Conservation (phyloP, 2,797 vertebrate genomes). For the Agapornis canus region DNA sequence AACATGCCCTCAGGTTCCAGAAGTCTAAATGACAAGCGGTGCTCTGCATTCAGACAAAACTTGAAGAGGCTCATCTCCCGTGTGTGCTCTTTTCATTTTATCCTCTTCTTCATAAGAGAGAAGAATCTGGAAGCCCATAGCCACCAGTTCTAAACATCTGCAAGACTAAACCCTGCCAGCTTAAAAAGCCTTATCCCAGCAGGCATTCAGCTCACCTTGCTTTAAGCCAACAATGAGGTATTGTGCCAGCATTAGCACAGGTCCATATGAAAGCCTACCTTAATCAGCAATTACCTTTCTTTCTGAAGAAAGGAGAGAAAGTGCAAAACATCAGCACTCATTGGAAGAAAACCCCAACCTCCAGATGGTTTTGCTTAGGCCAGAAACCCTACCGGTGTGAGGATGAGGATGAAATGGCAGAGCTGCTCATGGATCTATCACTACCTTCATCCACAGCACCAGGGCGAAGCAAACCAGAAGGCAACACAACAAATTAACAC, state of each 20-base stretch:
- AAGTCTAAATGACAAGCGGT: neutral
- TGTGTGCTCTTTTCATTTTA: accelerated
- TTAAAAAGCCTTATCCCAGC: neutral
- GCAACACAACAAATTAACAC: accelerated
- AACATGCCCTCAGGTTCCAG: neutral
- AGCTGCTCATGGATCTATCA: neutral
- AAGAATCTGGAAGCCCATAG: neutral
- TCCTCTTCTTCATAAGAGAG: neutral
- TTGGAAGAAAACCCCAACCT: neutral
- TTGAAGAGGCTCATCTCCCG: neutral
- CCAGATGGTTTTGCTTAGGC: neutral
- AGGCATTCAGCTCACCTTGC: neutral
- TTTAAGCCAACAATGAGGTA: neutral
- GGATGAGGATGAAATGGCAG: neutral
- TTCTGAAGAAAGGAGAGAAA: neutral
- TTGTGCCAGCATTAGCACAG: neutral
- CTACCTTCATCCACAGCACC: accelerated
- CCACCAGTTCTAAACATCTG: neutral
- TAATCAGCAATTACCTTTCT: neutral
- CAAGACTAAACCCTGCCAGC: neutral
- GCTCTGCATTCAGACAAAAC: neutral
- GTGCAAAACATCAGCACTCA: neutral
- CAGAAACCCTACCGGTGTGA: accelerated
- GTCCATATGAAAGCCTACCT: neutral
- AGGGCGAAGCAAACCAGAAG: neutral